Evolutionary conservation across 2,888 invertebrate species (phyloP).

Genomic region (Amitus sp.): DNA sequence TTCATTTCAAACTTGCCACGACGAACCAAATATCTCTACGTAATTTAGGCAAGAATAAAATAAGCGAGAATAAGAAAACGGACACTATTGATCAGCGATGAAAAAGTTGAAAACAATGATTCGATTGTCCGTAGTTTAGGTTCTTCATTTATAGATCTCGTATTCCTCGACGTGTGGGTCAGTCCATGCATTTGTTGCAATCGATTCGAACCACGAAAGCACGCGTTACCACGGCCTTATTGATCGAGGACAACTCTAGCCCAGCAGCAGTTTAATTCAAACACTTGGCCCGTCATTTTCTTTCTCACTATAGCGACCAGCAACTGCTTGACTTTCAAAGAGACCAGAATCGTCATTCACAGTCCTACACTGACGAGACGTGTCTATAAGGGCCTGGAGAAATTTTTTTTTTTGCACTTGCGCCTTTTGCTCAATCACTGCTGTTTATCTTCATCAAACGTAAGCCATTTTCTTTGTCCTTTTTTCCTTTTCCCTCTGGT

Average conservation of each 20-base stretch:
- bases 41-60: too few species aligned
- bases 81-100: background rate
- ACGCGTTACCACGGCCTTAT: conserved; percentile 25
- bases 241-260: conserved; percentile 19
- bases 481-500: background rate
- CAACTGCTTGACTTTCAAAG: background rate
- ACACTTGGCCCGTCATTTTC: conserved; percentile 10
- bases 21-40: too few species aligned
- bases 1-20: background rate
- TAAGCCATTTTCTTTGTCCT: background rate
- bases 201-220: conserved; percentile 19
- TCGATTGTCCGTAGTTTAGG: background rate
- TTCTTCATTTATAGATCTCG: background rate
- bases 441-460: conserved; percentile 5
- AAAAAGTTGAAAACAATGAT: background rate
- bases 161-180: background rate
- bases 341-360: too few species aligned
- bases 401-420: conserved; percentile 46
- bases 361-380: too few species aligned
- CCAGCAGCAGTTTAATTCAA: too few species aligned
- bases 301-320: too few species aligned
- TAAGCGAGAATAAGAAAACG: too few species aligned
- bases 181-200: conserved; percentile 7
- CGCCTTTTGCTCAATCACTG: conserved; percentile 16
- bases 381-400: too few species aligned